Base-by-base conservation (phyloP, 2,113 vertebrate species). In the Setophaga petechia region DNA sequence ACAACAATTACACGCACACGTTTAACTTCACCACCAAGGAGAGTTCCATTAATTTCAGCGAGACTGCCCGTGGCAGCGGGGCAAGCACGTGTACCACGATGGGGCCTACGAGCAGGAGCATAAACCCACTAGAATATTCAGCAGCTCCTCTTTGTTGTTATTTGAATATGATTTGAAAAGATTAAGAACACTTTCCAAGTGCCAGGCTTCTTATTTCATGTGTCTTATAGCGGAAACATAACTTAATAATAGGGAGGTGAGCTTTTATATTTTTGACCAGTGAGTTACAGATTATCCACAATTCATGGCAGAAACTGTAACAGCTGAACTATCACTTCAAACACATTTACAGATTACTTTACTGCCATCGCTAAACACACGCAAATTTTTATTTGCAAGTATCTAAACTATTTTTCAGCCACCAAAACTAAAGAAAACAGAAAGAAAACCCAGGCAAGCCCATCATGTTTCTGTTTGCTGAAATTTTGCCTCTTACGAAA, bases 21-120 rank as follows among this genome's bases (percentile, higher is more conserved):
- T 90, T 91, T 65, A 52, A 63, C 43, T 78, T 93, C 82, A 83
- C 93, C 90, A 97, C 79, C 87, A 84, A 88, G 79, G 84, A 85
- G 83, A 90, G 88, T 84, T 94, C 92, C 83, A 41, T 28, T 47
- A 69, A 72, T 61, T 84, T 86, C 65, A 41, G 78, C 0, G 44
- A 58, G 77, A 5, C 17, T 33, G 35, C 81, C 72, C 1, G 3
- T 17, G 72, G 89, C 65, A 91, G 89, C 13, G 5, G 51, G 46
- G 30, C 77, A 54, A 58, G 44, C 58, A 66, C 9, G 22, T 30
- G 55, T 19, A 25, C 66, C 28, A 71, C 4, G 0, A 22, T 2
- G 28, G 65, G 68, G 92, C 87, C 93, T 74, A 49, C 43, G 12
- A 78, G 76, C 54, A 43, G 31, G 62, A 28, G 69, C 21, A 59